Conservation (phyloP, 2,888 invertebrate species). For the Meliscaeva auricollis region DNA sequence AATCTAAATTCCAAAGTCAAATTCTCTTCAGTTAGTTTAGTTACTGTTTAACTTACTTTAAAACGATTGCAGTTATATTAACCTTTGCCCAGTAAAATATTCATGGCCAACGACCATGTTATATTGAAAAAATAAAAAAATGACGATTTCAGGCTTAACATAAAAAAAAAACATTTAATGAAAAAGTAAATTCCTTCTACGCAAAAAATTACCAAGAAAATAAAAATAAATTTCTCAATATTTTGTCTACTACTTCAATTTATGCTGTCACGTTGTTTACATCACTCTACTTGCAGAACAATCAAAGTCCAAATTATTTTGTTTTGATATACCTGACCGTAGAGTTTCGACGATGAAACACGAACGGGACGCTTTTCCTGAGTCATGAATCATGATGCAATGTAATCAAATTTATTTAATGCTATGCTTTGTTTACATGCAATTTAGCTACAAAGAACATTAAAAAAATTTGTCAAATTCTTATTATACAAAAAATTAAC, state of each 20-base stretch:
- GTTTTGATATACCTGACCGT: background rate
- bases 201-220: background rate
- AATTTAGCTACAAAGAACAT: background rate
- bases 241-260: background rate
- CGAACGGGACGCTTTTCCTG: background rate
- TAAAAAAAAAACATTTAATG: background rate
- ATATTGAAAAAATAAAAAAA: background rate
- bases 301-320: conserved; percentile 14
- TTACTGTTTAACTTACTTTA: too few species aligned
- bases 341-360: background rate
- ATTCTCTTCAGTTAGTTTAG: too few species aligned
- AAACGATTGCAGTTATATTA: background rate
- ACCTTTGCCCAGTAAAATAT: conserved; percentile 13
- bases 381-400: conserved; percentile 6
- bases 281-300: background rate
- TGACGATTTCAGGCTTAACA: background rate
- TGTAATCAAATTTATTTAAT: background rate
- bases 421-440: background rate
- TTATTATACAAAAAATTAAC: too few species aligned
- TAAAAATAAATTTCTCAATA: background rate
- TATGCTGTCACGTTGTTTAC: conserved; percentile 16
- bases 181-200: background rate
- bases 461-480: background rate
- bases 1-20: too few species aligned
- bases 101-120: conserved; percentile 8